Conservation (phyloP, 2,888 invertebrate species). For the Cephus runcator region DNA sequence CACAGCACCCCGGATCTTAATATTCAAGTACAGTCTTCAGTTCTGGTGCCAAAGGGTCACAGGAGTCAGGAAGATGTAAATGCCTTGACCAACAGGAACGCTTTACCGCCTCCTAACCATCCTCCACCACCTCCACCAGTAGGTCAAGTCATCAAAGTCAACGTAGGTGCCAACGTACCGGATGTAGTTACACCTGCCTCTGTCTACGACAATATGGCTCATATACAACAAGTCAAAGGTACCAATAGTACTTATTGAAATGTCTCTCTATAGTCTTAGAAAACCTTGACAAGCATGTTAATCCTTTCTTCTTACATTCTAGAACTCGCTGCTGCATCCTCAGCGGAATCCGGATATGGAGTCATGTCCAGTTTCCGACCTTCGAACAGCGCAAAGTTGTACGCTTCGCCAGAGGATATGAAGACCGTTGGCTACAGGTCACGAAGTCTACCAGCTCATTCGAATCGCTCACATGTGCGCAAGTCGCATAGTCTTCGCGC, state of each 20-base stretch:
- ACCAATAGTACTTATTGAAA: neutral
- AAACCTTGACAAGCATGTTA: neutral
- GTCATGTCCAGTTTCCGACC: constrained; percentile 92
- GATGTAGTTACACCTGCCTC: constrained; percentile 60
- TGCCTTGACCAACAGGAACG: constrained; percentile 64
- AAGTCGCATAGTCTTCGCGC: constrained; percentile 73
- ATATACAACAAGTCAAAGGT: constrained; percentile 67
- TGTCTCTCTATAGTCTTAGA: neutral
- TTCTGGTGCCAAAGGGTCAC: constrained; percentile 67
- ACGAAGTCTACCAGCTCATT: constrained; percentile 68
- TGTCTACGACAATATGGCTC: constrained; percentile 63
- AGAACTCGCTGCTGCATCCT: constrained; percentile 63
- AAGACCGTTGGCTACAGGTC: constrained; percentile 77
- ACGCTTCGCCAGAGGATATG: constrained; percentile 89
- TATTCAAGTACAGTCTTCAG: constrained; percentile 53
- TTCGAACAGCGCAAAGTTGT: constrained; percentile 84
- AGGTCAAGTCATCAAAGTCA: constrained; percentile 78
- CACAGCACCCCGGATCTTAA: constrained; percentile 87
- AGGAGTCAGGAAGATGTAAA: constrained; percentile 79
- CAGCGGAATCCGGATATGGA: constrained; percentile 65
- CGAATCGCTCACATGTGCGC: constrained; percentile 70
- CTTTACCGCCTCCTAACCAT: constrained; percentile 81
- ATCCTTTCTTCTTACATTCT: constrained; percentile 26
- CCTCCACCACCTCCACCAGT: constrained; percentile 84
- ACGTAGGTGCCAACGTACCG: constrained; percentile 65